A percentile compares a stretch with the other conserved stretches of the same genome.
Evolutionary conservation across 2,113 vertebrate species (phyloP).

Genomic region (Suncus etruscus): DNA sequence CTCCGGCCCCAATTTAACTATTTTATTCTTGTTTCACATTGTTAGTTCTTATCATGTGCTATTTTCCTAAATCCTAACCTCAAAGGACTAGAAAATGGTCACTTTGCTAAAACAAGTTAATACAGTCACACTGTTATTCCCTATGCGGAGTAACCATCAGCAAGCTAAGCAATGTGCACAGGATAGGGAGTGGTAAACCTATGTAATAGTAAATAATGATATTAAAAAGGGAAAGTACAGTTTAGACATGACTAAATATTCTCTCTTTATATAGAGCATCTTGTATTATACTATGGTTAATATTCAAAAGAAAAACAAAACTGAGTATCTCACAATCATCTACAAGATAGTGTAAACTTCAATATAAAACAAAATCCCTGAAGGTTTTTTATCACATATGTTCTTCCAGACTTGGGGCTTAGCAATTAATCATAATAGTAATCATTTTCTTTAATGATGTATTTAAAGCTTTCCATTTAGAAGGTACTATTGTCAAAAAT

Average conservation of each 20-base stretch:
- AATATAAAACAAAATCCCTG: slow-evolving; percentile 17
- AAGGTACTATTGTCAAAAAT: not conserved
- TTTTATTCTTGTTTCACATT: slow-evolving; percentile 38
- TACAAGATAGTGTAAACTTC: slow-evolving; percentile 20
- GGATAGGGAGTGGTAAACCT: not conserved
- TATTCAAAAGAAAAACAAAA: slow-evolving; percentile 58
- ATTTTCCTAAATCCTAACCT: slow-evolving; percentile 32
- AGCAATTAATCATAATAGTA: slow-evolving; percentile 25
- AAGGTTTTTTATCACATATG: slow-evolving; percentile 15
- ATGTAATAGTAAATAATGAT: slow-evolving; percentile 28
- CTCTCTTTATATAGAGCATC: not conserved
- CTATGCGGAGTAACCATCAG: slow-evolving; percentile 12
- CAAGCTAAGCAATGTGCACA: slow-evolving; percentile 40
- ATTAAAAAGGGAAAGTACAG: slow-evolving; percentile 32
- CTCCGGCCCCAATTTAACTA: not conserved
- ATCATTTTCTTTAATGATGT: slow-evolving; percentile 38
- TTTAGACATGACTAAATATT: slow-evolving; percentile 12
- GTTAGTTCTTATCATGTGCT: slow-evolving; percentile 33
- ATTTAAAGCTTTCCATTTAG: slow-evolving; percentile 2
- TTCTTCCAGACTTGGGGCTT: not conserved
- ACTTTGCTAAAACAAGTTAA: slow-evolving; percentile 36
- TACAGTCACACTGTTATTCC: not conserved
- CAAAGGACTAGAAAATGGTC: slow-evolving; percentile 6
- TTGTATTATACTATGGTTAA: slow-evolving; percentile 26
- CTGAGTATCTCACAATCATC: slow-evolving; percentile 27